phyloP scores from a whole-genome alignment of 2,888 invertebrate genomes.

The Agelastica alni region DNA sequence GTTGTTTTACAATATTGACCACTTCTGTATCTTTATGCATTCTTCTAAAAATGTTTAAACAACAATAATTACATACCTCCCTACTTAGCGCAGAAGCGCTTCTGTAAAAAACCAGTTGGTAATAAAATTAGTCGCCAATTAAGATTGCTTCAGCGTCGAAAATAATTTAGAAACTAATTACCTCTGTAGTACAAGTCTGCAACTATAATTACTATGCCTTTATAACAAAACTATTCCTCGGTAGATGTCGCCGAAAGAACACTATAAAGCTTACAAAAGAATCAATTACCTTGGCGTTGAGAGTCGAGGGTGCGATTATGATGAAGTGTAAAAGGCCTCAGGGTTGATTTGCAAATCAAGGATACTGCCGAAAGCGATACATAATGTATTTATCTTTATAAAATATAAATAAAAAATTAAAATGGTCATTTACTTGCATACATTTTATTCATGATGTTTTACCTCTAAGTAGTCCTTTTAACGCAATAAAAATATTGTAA shows the following conservation, averaged over 20 bases:
- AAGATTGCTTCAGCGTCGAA: too few relatives aligned
- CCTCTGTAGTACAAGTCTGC: neutral
- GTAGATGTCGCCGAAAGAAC: slow-evolving; percentile 24
- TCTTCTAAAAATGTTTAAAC: too few relatives aligned
- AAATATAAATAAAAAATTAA: slow-evolving; percentile 7
- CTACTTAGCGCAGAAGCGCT: too few relatives aligned
- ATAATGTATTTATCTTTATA: neutral
- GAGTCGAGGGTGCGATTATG: slow-evolving; percentile 15
- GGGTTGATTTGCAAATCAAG: slow-evolving; percentile 8
- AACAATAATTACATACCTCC: too few relatives aligned
- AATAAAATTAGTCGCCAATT: too few relatives aligned
- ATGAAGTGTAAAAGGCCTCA: slow-evolving; percentile 11
- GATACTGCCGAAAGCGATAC: slow-evolving; percentile 1
- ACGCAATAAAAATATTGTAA: too few relatives aligned
- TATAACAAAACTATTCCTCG: slow-evolving; percentile 21
- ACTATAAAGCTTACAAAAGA: neutral
- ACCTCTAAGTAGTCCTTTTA: too few relatives aligned
- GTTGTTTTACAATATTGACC: too few relatives aligned
- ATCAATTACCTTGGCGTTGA: slow-evolving; percentile 4
- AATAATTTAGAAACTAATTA: too few relatives aligned
- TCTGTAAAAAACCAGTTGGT: too few relatives aligned
- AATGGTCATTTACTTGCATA: slow-evolving; percentile 26
- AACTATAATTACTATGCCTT: slow-evolving; percentile 2
- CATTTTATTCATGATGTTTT: too few relatives aligned
- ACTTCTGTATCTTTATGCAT: too few relatives aligned